Percentiles rank a stretch among this genome's conserved stretches.
Conservation (phyloP, 2,888 invertebrate species). For the Exephanes ischioxanthus region DNA sequence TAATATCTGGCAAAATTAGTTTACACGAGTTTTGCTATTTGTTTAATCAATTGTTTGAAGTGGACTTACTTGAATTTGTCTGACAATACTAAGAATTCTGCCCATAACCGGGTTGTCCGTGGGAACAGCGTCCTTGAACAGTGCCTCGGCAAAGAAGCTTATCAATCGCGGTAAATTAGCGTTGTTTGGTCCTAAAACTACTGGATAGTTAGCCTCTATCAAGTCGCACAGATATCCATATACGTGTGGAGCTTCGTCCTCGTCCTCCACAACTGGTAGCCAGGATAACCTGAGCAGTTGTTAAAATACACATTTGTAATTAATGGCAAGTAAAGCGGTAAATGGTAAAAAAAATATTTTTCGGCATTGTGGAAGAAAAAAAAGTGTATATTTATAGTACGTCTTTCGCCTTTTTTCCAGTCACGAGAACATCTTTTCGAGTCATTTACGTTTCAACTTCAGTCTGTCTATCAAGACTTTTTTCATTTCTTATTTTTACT, state of each 20-base stretch:
- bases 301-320: neutral
- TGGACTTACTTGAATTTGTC: constrained; percentile 91
- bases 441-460: neutral
- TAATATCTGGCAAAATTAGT: neutral
- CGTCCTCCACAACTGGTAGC: constrained; percentile 98
- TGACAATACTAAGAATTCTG: constrained; percentile 93
- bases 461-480: neutral
- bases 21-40: neutral
- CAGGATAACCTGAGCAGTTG: constrained; percentile 90
- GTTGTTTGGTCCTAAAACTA: constrained; percentile 94
- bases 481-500: neutral
- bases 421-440: too few species aligned
- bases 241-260: constrained; percentile 97
- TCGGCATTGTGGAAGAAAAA: neutral
- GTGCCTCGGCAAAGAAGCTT: constrained; percentile 95
- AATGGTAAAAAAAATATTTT: neutral
- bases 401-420: too few species aligned
- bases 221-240: constrained; percentile 98
- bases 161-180: constrained; percentile 95
- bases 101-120: constrained; percentile 90
- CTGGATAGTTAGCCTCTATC: constrained; percentile 95
- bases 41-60: neutral
- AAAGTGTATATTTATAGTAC: neutral
- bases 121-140: constrained; percentile 93
- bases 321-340: neutral